Base-by-base conservation (phyloP, 2,888 invertebrate genomes). In the Torymus aiolomorphi region DNA sequence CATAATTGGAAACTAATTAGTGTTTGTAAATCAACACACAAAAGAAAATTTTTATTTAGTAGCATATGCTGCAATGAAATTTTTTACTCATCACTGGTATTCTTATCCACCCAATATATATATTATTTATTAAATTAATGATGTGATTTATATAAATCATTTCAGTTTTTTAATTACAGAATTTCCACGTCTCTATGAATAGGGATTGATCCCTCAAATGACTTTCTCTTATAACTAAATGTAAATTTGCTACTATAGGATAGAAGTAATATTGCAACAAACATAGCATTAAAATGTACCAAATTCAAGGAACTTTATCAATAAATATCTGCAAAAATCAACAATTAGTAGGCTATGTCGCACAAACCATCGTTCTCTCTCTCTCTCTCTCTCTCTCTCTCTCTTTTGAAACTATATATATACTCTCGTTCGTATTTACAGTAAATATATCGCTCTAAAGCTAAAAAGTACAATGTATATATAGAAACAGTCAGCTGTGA, bases 391-490 rank as follows among this genome's bases (percentile, higher is more conserved):
- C 20, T 12, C 8, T 70, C 57, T 62, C 5, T 31, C 56, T 69
- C 24, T 14, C 16, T 61, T 5, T 51, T 66, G 20, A 66, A 80
- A 59, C 59, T n/a, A n/a, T 77, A 77, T 69, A 74, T 52, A 72
- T 76, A 67, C 42, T 57, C 42, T 70, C 70, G 54, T 24, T 73
- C 24, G 18, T 76, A 80, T 76, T 77, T 77, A 80, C 77, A 76
- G 72, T 75, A 76, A 78, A 80, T 77, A 74, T 77, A 74, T 77
- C 51, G 57, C 73, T 73, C 42, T 57, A 74, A 77, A 66, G 69
- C 74, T 75, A 63, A 77, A 77, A 75, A 80, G 74, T 59, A 76
- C 57, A 66, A 20, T 56, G 54, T n/a, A n/a, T 74, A 59, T 76
- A 76, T 80, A 78, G 69, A 81, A 69, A 76, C 67, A 73, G 72